phyloP scores from a whole-genome alignment of 2,797 vertebrate genomes.

The Falco columbarius region DNA sequence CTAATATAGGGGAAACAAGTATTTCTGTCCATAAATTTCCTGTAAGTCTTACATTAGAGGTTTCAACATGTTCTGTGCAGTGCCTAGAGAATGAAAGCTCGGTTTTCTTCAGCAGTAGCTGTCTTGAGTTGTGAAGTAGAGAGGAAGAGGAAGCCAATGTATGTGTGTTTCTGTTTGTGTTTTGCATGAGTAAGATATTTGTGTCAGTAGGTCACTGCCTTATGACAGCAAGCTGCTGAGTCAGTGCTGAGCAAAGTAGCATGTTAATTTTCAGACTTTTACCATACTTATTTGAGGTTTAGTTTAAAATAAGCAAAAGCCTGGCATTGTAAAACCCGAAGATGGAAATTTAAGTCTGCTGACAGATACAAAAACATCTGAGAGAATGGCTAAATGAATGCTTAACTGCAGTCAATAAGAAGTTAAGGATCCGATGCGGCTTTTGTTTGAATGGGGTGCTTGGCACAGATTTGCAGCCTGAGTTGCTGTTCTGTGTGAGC shows the following conservation, averaged over 20 bases:
- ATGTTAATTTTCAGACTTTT: background rate
- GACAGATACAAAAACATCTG: background rate
- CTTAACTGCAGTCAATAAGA: background rate
- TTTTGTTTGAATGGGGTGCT: background rate
- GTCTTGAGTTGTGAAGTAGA: background rate
- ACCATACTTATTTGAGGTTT: background rate
- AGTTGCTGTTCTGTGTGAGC: constrained; percentile 21
- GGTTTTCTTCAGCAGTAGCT: background rate
- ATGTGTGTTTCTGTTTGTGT: background rate
- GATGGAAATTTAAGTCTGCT: background rate
- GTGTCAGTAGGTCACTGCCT: constrained; percentile 60
- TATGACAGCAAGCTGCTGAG: constrained; percentile 16
- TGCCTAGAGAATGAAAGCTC: background rate
- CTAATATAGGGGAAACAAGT: background rate
- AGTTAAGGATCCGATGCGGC: background rate
- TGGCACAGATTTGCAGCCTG: background rate
- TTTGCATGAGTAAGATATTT: background rate
- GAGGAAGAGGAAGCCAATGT: background rate
- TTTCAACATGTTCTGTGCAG: background rate
- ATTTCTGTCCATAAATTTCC: background rate
- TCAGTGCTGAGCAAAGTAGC: background rate
- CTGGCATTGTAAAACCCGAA: rapidly evolving
- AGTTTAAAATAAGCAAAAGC: background rate
- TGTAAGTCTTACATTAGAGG: background rate
- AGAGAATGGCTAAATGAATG: background rate